Conservation (phyloP, 2,113 vertebrate species). For the Pluvianellus socialis region DNA sequence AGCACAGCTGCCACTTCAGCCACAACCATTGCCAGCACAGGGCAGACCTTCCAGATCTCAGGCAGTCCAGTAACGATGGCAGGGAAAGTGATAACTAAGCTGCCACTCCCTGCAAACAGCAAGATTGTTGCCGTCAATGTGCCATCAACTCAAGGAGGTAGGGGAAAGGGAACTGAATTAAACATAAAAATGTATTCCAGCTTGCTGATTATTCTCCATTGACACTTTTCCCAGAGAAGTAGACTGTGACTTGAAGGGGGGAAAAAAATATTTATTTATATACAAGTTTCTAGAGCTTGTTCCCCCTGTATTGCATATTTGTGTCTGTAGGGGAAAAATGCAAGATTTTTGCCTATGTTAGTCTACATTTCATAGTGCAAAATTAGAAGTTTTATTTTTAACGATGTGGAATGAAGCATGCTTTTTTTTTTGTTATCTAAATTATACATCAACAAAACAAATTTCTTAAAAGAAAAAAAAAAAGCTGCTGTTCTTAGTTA, state of each 20-base stretch:
- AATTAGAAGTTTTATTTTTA: conserved; percentile 46
- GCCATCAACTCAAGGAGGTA: conserved; percentile 98
- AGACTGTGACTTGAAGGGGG: not conserved
- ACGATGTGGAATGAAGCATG: conserved; percentile 30
- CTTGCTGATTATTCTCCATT: conserved; percentile 64
- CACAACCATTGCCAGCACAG: conserved; percentile 85
- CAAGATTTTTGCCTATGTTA: conserved; percentile 43
- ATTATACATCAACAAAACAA: not conserved
- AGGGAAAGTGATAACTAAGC: conserved; percentile 96
- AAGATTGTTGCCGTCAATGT: conserved; percentile 99
- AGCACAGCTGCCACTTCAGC: conserved; percentile 85
- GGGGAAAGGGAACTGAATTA: conserved; percentile 55
- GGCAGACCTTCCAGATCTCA: conserved; percentile 96
- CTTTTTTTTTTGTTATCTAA: not conserved
- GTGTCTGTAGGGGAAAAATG: not conserved
- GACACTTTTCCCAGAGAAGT: conserved; percentile 34
- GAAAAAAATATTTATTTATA: not conserved
- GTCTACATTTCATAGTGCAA: conserved; percentile 45
- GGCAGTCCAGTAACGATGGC: conserved; percentile 90
- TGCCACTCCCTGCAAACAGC: conserved; percentile 98
- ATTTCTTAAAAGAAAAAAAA: not conserved
- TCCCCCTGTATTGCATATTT: not conserved
- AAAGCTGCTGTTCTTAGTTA: not conserved
- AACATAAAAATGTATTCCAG: conserved; percentile 39
- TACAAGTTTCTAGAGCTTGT: not conserved